phyloP scores from a whole-genome alignment of 2,797 vertebrate genomes.

The Bradypodion ventrale region DNA sequence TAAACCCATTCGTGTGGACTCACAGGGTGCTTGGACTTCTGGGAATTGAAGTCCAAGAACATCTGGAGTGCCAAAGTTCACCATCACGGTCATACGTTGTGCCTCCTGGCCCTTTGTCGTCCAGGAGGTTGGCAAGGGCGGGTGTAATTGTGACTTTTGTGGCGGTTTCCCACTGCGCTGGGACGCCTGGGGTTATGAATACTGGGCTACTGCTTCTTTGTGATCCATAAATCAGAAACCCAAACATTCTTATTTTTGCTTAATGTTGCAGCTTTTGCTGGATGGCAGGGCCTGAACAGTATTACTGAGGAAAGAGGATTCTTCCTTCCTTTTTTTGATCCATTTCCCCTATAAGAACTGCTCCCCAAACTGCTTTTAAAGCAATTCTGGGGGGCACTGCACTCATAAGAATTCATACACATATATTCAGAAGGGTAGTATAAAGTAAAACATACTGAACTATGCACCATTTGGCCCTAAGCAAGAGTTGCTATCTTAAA shows the following conservation, averaged over 20 bases:
- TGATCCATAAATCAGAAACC: background rate
- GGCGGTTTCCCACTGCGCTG: too few relatives aligned
- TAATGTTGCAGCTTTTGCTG: background rate
- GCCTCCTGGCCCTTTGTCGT: too few relatives aligned
- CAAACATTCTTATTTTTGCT: background rate
- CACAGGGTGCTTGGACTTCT: too few relatives aligned
- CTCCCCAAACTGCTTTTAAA: background rate
- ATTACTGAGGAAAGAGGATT: background rate
- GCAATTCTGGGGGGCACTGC: background rate
- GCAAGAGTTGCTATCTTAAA: background rate
- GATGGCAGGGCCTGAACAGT: background rate
- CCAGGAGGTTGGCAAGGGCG: too few relatives aligned
- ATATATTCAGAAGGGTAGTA: background rate
- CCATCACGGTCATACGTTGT: too few relatives aligned
- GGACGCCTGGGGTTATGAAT: too few relatives aligned
- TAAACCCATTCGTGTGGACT: too few relatives aligned
- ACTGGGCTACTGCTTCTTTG: too few relatives aligned
- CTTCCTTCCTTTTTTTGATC: background rate
- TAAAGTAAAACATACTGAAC: background rate
- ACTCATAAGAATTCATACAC: background rate
- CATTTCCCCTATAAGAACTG: background rate
- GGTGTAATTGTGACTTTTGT: too few relatives aligned
- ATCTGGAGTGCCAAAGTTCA: too few relatives aligned
- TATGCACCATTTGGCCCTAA: too few relatives aligned
- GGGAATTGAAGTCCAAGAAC: too few relatives aligned